These are phyloP conservation scores for Enteromius fasciolatus DNA, from an alignment of 2,797 vertebrate genomes.

Conservation along the genomic window DNA sequence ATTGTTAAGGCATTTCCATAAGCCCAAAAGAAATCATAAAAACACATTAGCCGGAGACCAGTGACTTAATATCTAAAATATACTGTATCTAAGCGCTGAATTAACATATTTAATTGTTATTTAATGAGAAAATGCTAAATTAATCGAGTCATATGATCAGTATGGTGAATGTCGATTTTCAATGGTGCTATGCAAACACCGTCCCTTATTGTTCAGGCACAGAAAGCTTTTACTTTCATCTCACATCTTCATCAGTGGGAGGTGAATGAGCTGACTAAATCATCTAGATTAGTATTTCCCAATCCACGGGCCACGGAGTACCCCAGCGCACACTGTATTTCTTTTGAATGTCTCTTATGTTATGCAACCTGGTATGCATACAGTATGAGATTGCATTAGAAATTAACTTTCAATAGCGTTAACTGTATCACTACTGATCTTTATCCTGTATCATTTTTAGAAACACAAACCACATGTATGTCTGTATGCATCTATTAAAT, in stretches of 20 bases:
- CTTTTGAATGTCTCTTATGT: background rate
- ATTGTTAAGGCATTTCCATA: too few relatives aligned
- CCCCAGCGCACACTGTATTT: background rate
- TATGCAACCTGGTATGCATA: background rate
- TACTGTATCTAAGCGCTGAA: background rate
- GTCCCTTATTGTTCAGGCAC: constrained; percentile 9
- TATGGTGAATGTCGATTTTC: background rate
- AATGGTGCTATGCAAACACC: background rate
- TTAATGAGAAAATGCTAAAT: background rate
- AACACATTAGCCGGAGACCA: background rate
- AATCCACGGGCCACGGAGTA: background rate
- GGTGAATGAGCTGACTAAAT: constrained; percentile 6
- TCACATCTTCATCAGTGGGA: constrained; percentile 17
- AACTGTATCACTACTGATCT: background rate
- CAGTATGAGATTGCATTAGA: background rate
- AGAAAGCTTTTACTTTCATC: background rate
- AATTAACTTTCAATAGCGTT: background rate
- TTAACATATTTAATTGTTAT: constrained; percentile 5
- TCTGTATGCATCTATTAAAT: background rate
- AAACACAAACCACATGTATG: background rate
- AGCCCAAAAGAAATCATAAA: constrained; percentile 5
- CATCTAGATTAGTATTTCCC: constrained; percentile 17
- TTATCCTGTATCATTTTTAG: background rate
- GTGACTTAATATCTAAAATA: background rate
- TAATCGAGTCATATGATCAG: background rate